phyloP scores from a whole-genome alignment of 2,888 invertebrate species.

The Oxystoma pomonae region DNA sequence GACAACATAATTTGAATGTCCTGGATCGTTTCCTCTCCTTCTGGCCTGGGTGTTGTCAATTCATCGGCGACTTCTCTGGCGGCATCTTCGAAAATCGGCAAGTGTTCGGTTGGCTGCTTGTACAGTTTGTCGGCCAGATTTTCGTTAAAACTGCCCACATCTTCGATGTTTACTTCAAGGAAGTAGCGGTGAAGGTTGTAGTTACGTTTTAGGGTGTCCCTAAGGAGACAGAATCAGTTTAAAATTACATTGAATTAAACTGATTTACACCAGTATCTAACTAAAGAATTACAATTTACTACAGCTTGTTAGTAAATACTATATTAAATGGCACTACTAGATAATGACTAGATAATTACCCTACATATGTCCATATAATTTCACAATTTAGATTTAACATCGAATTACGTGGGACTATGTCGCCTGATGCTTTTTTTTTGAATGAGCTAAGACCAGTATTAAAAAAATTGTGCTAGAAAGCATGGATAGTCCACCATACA shows the following conservation, averaged over 20 bases:
- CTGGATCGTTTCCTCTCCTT: slow-evolving; percentile 81
- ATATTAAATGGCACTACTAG: neutral
- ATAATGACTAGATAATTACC: too few relatives aligned
- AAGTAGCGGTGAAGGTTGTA: slow-evolving; percentile 87
- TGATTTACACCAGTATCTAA: too few relatives aligned
- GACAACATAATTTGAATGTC: slow-evolving; percentile 89
- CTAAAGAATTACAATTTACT: too few relatives aligned
- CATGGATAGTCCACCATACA: too few relatives aligned
- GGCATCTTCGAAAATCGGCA: slow-evolving; percentile 94
- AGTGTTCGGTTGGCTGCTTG: slow-evolving; percentile 88
- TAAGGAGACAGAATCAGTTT: slow-evolving; percentile 44
- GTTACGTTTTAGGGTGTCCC: slow-evolving; percentile 89
- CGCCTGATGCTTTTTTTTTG: too few relatives aligned
- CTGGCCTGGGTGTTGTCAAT: slow-evolving; percentile 87
- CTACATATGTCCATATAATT: too few relatives aligned
- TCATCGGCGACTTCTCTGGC: slow-evolving; percentile 96
- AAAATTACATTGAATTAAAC: neutral
- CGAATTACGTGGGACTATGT: too few relatives aligned
- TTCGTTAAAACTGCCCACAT: slow-evolving; percentile 92
- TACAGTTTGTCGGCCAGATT: slow-evolving; percentile 84
- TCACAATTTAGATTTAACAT: too few relatives aligned
- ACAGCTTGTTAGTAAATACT: too few relatives aligned
- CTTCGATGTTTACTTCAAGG: slow-evolving; percentile 90
- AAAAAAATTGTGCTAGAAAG: too few relatives aligned
- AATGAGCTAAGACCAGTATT: too few relatives aligned